Evolutionary conservation across 2,888 invertebrate species (phyloP), one percentile per base, ranked within the genome.

Genomic region (Mycogona germanica): DNA sequence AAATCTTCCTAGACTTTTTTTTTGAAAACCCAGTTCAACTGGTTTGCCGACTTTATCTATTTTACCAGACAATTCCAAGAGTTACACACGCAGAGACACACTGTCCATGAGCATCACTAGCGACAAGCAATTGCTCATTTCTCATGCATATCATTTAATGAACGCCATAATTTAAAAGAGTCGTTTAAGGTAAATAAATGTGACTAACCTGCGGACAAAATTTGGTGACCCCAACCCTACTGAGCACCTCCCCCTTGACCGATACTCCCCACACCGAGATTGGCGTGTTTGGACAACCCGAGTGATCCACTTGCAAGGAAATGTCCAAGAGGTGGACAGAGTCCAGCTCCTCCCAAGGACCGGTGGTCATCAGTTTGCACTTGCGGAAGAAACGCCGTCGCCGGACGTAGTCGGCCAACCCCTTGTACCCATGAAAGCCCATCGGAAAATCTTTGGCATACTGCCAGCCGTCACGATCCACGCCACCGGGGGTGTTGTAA

Each of bases 401-500:
- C 25, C 92, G 76, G 0, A 91, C 91, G 65, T 87, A 88, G 70
- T 92, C 92, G 0, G 88, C 88, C 60, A 91, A 83, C 60, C 84
- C 77, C 70, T 88, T 89, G 62, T 82, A 79, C 0, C 82, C 82
- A 65, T 89, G 91, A 69, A 87, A 92, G 9, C 81, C 79, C 1
- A 86, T 80, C 1, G 91, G 88, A 66, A 93, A 92, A 71, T 92
- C 91, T 1, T 87, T 82, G 1, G 92, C 91, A 70, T 92, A 93
- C 66, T 93, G 93, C 93, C 93, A 93, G 2, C 93, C 93, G 60
- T 91, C 87, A 55, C 78, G 77, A 68, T 93, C 92, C 0, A 87
- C 87, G 2, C 91, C 92, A 1, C 88, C 89, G 0, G 87, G 84
- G 7, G 86, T 83, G 65, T 84, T 84, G 67, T 84, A 91, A 70